Base-by-base conservation (phyloP, 2,797 vertebrate genomes). In the Peromyscus nudipes region DNA sequence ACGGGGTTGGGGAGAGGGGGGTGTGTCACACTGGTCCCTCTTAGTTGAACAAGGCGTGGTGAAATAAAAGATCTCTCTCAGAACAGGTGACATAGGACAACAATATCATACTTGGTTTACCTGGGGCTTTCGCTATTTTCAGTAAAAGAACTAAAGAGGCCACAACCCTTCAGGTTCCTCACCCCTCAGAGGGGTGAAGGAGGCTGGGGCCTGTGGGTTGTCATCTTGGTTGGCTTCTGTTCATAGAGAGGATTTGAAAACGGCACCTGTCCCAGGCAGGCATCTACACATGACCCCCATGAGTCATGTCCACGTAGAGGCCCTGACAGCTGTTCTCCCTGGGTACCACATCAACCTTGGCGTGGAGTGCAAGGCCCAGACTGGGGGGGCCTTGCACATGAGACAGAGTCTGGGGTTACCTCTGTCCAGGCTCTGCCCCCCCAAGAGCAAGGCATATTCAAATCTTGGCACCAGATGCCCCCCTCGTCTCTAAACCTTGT, bases 381-480 rank as follows among this genome's bases (percentile, higher is more conserved):
- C 10, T 0, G 0, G 46, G n/a, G n/a, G n/a, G 29, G 27, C 23
- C 13, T 67, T 46, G 55, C 2, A 0, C 27, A 8, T 1, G 2
- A 79, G 37, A 67, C n/a, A 3, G 21, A 69, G 14, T 23, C 34
- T 10, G 12, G 37, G 84, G 21, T 9, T 12, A 21, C 46, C 8
- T 0, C 40, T 77, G 8, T 12, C 9, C 4, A 27, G 67, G 31
- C 52, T n/a, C 65, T 46, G 31, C 14, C 23, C 40, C n/a, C 49
- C 11, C 49, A 31, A 75, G 14, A 0, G 6, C 4, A 49, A 17
- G 13, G 14, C 37, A 34, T 55, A 12, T 37, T n/a, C 82, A 34
- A n/a, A 4, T 73, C 25, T n/a, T 46, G 49, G 67, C 11, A 52
- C 55, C 5, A 7, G 34, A 4, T 13, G 37, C 46, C 55, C 81